These are phyloP conservation scores for Bradypus variegatus DNA, from an alignment of 2,797 vertebrate species.

Conservation along the genomic window DNA sequence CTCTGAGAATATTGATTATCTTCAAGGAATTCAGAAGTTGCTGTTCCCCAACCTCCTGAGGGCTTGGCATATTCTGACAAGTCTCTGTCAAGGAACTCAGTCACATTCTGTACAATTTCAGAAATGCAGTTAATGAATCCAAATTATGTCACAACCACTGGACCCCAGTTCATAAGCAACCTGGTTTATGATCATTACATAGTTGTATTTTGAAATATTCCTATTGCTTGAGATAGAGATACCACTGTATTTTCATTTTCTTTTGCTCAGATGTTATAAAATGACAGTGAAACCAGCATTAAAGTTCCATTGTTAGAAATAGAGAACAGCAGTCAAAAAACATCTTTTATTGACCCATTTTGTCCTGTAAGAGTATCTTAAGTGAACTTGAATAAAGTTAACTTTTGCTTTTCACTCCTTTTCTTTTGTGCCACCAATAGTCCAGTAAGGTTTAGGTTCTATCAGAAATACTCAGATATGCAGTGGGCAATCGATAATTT, in stretches of 20 bases:
- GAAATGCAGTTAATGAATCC: not conserved
- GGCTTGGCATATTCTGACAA: not conserved
- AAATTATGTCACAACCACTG: not conserved
- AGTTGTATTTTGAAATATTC: not conserved
- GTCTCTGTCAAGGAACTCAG: not conserved
- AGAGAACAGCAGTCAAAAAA: not conserved
- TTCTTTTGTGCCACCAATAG: slow-evolving; percentile 71
- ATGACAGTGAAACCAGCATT: not conserved
- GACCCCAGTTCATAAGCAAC: not conserved
- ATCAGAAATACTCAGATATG: slow-evolving; percentile 92
- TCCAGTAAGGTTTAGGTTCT: slow-evolving; percentile 93
- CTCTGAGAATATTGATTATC: slow-evolving; percentile 21
- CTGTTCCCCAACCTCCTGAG: not conserved
- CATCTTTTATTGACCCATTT: slow-evolving; percentile 11
- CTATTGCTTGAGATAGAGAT: not conserved
- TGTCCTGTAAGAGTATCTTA: not conserved
- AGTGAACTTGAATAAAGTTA: not conserved
- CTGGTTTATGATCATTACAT: not conserved
- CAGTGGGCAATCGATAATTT: slow-evolving; percentile 98
- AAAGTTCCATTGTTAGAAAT: not conserved
- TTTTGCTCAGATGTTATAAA: slow-evolving; percentile 12
- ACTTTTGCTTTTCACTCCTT: slow-evolving; percentile 38
- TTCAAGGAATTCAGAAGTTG: slow-evolving; percentile 31
- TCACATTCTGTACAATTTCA: not conserved
- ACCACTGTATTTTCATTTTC: not conserved